Percentiles rank a stretch among this genome's conserved stretches.
Evolutionary conservation across 2,888 invertebrate genomes (phyloP).

Genomic region (Calliopum simillimum): DNA sequence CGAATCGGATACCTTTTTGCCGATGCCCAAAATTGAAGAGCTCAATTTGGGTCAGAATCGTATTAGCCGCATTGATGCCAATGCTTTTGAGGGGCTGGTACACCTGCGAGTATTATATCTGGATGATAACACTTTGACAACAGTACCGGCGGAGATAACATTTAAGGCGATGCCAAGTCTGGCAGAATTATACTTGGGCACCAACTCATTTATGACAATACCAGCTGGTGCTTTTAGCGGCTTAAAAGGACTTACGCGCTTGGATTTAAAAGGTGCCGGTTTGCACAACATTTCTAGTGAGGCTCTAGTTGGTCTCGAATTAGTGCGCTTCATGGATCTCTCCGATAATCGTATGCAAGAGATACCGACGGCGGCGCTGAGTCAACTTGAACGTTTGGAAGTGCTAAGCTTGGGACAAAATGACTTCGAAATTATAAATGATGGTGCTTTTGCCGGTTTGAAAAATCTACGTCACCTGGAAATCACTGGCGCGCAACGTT

Average conservation of each 20-base stretch:
- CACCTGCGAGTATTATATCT: constrained; percentile 84
- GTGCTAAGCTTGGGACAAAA: constrained; percentile 87
- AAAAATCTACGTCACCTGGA: constrained; percentile 82
- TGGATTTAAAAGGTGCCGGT: constrained; percentile 85
- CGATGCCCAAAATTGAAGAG: constrained; percentile 82
- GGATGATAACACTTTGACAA: constrained; percentile 84
- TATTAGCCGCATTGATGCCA: constrained; percentile 82
- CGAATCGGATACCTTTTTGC: constrained; percentile 79
- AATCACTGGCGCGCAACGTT: constrained; percentile 80
- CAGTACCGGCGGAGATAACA: constrained; percentile 78
- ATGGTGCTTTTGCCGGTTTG: constrained; percentile 82
- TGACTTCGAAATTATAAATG: constrained; percentile 77
- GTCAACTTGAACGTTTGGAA: constrained; percentile 79
- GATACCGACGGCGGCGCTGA: constrained; percentile 82
- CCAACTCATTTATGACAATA: constrained; percentile 82
- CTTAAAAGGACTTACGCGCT: constrained; percentile 77
- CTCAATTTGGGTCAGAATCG: constrained; percentile 88
- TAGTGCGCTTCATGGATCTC: constrained; percentile 81
- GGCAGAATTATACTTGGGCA: constrained; percentile 86
- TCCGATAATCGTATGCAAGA: constrained; percentile 82
- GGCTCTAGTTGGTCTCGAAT: constrained; percentile 81
- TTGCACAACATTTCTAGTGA: constrained; percentile 81
- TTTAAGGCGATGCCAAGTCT: constrained; percentile 80
- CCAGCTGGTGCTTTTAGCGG: constrained; percentile 84
- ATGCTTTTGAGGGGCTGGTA: constrained; percentile 80